Conservation (phyloP, 2,888 invertebrate species). For the Volucella bombylans region DNA sequence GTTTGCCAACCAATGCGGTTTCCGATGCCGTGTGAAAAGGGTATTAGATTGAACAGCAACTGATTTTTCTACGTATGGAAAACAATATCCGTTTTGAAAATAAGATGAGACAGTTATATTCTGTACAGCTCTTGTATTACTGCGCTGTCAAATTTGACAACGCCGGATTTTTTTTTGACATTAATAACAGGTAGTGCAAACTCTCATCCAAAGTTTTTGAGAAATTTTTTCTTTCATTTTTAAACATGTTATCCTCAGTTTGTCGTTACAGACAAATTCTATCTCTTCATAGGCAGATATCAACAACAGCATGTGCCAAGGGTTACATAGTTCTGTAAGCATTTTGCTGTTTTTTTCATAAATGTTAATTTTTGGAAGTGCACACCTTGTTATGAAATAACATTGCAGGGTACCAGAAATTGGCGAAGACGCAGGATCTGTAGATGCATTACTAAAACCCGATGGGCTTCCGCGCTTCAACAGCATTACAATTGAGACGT, state of each 20-base stretch:
- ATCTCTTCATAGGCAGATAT: slow-evolving; percentile 51
- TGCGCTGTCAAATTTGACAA: slow-evolving; percentile 45
- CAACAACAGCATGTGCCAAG: slow-evolving; percentile 49
- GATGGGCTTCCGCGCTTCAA: slow-evolving; percentile 91
- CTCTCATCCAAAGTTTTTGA: not conserved
- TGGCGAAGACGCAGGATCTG: slow-evolving; percentile 90
- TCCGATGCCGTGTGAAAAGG: no score
- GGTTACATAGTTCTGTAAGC: slow-evolving; percentile 90
- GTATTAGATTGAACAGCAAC: no score
- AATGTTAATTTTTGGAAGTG: not conserved
- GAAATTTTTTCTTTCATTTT: slow-evolving; percentile 2
- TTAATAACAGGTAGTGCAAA: not conserved
- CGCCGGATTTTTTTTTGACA: slow-evolving; percentile 33
- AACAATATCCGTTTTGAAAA: no score
- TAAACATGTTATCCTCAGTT: slow-evolving; percentile 58
- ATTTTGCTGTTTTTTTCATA: slow-evolving; percentile 19
- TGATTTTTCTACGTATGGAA: no score
- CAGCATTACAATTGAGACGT: slow-evolving; percentile 91
- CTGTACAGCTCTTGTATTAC: not conserved
- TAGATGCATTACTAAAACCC: slow-evolving; percentile 87
- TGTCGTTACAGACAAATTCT: slow-evolving; percentile 34
- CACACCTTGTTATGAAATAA: slow-evolving; percentile 47
- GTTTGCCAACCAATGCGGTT: no score
- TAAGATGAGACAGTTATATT: no score
- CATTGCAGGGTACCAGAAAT: slow-evolving; percentile 89